Percentiles rank a stretch among this genome's conserved stretches.
Evolutionary conservation across 1,140 invertebrate genomes (phyloP).

Genomic region (Tetramorium alpestre): DNA sequence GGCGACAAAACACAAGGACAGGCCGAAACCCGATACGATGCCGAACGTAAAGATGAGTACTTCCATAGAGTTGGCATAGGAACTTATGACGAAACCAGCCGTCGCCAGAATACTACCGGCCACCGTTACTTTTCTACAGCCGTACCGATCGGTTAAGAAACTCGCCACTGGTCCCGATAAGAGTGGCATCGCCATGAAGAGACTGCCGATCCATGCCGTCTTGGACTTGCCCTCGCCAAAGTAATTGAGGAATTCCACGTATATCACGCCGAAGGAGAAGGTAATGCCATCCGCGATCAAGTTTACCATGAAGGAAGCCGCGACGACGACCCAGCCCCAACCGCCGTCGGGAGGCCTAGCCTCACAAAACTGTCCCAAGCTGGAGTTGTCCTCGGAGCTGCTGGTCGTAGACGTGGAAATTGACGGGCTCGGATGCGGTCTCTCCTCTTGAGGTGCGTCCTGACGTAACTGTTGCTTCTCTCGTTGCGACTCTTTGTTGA

Average conservation of each 20-base stretch:
- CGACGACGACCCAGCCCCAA: slow-evolving; percentile 93
- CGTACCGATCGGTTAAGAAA: slow-evolving; percentile 94
- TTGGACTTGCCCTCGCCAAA: slow-evolving; percentile 94
- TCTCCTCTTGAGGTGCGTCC: slow-evolving; percentile 80
- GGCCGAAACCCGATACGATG: slow-evolving; percentile 93
- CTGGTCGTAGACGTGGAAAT: slow-evolving; percentile 83
- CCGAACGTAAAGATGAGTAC: slow-evolving; percentile 94
- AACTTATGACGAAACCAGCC: slow-evolving; percentile 93
- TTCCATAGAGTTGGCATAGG: slow-evolving; percentile 91
- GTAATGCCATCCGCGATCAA: slow-evolving; percentile 98
- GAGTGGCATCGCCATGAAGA: slow-evolving; percentile 96
- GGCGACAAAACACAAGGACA: slow-evolving; percentile 95
- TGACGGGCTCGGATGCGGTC: slow-evolving; percentile 82
- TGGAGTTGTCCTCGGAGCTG: slow-evolving; percentile 88
- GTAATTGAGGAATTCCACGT: slow-evolving; percentile 94
- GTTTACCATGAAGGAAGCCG: slow-evolving; percentile 95
- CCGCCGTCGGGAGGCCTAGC: slow-evolving; percentile 91
- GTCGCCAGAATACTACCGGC: slow-evolving; percentile 92
- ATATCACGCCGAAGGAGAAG: slow-evolving; percentile 97
- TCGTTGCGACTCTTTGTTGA: slow-evolving; percentile 82
- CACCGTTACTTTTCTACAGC: slow-evolving; percentile 93
- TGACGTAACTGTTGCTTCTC: slow-evolving; percentile 74
- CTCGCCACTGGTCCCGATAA: slow-evolving; percentile 95
- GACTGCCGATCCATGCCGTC: slow-evolving; percentile 95
- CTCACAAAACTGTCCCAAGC: slow-evolving; percentile 87